A percentile compares a stretch with the other conserved stretches of the same genome.
Evolutionary conservation across 2,797 vertebrate genomes (phyloP).

Genomic region (Coluber constrictor): DNA sequence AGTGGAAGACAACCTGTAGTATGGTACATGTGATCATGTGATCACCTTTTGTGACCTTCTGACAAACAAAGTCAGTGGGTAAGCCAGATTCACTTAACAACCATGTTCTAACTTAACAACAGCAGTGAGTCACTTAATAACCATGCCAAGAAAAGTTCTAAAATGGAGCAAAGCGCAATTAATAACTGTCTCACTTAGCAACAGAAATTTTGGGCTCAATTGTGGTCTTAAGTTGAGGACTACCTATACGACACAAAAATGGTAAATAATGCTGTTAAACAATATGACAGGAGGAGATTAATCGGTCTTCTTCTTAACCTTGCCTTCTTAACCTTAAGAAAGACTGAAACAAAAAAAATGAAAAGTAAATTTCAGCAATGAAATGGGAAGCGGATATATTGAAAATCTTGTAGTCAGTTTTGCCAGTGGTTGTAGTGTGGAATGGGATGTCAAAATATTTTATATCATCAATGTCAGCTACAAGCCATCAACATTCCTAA

Average conservation of each 20-base stretch:
- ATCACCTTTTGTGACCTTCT: background rate
- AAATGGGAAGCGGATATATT: background rate
- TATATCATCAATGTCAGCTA: slow-evolving; percentile 10
- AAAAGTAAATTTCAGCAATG: background rate
- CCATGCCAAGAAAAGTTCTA: background rate
- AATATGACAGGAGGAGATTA: background rate
- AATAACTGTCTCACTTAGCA: background rate
- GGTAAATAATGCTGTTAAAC: background rate
- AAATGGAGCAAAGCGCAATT: background rate
- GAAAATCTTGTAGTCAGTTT: background rate
- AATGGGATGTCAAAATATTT: slow-evolving; percentile 10
- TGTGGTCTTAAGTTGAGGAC: background rate
- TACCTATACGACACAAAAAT: background rate
- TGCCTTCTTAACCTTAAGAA: background rate
- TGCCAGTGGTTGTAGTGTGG: background rate
- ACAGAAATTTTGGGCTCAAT: background rate
- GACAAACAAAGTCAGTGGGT: background rate
- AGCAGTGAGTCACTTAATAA: background rate
- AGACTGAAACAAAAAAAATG: background rate
- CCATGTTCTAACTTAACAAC: background rate
- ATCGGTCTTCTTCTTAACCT: background rate
- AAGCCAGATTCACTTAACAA: background rate
- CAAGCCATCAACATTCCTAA: slow-evolving; percentile 14
- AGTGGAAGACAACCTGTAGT: background rate
- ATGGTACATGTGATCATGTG: background rate